Percentiles rank a stretch among this genome's conserved stretches.
Conservation (phyloP, 2,113 vertebrate genomes). For the Macquaria australasica region DNA sequence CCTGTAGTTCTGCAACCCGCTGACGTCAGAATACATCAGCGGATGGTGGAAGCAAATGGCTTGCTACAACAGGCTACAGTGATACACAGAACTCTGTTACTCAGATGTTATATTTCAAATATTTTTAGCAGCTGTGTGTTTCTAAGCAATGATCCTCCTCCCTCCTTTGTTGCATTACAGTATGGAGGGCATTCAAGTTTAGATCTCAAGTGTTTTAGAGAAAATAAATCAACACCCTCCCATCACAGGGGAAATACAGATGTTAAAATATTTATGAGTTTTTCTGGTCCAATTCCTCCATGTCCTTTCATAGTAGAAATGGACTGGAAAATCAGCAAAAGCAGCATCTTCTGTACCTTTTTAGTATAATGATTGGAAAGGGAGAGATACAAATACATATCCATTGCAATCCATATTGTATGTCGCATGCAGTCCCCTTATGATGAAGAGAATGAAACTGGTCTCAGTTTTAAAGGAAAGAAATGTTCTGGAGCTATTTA, state of each 20-base stretch:
- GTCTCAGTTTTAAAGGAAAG: background rate
- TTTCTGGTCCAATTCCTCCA: background rate
- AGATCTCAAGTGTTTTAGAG: background rate
- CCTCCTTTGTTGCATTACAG: background rate
- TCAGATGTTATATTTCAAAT: background rate
- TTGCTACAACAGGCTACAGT: background rate
- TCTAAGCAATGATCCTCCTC: background rate
- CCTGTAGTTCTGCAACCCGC: background rate
- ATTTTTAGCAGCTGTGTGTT: background rate
- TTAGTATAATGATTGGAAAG: background rate
- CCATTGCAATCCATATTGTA: background rate
- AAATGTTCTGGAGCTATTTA: background rate
- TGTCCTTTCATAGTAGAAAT: conserved; percentile 16
- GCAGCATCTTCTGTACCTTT: background rate
- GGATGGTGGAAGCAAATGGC: background rate
- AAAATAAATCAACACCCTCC: conserved; percentile 13
- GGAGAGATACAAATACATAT: background rate
- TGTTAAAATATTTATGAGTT: conserved; percentile 32
- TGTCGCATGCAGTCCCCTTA: background rate
- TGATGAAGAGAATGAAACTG: background rate
- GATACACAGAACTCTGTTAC: background rate
- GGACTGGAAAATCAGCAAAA: conserved; percentile 13
- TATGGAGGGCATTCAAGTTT: background rate
- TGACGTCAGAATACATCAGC: conserved; percentile 24
- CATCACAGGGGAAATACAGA: conserved; percentile 4